Evolutionary conservation across 2,113 vertebrate species (phyloP).

Genomic region (Campylomormyrus numenius): DNA sequence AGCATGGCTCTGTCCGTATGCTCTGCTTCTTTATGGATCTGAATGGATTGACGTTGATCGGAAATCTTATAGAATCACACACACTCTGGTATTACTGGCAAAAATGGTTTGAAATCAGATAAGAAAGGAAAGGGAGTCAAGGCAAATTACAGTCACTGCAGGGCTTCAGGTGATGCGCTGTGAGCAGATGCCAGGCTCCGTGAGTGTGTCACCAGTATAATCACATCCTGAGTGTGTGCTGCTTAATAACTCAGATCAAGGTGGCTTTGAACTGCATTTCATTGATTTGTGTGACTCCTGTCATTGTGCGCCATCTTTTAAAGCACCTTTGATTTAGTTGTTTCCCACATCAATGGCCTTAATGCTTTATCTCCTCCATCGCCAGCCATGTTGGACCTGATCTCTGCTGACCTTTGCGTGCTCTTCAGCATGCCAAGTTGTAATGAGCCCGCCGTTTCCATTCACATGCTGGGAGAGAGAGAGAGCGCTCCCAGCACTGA

Average conservation of each 20-base stretch:
- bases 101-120: background rate
- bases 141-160: background rate
- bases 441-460: background rate
- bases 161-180: background rate
- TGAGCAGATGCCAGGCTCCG: background rate
- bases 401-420: background rate
- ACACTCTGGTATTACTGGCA: background rate
- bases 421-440: background rate
- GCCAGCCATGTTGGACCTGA: background rate
- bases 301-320: background rate
- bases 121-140: background rate
- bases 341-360: background rate
- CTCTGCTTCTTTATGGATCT: background rate
- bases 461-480: background rate
- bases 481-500: background rate
- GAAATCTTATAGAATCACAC: background rate
- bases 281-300: background rate
- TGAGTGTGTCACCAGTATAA: background rate
- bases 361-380: background rate
- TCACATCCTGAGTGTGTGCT: background rate
- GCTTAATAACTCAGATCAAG: conserved; percentile 1
- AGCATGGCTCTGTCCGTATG: background rate
- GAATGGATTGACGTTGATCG: background rate
- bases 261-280: background rate
- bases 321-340: background rate